Base-by-base conservation (phyloP, 2,113 vertebrate species). In the Phyllostomus discolor region DNA sequence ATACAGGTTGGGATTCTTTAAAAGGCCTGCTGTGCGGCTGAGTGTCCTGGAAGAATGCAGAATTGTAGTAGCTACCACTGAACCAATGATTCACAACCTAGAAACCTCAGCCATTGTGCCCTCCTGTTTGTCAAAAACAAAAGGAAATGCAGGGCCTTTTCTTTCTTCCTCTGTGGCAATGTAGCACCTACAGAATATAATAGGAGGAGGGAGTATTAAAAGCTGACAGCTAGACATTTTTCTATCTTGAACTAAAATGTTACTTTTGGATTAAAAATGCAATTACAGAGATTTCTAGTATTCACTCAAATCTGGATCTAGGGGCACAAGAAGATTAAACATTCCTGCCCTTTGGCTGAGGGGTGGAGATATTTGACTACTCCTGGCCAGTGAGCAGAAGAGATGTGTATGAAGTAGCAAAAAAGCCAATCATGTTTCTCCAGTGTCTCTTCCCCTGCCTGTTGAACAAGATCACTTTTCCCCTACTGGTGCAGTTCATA, bases 1-100 rank as follows among this genome's bases (percentile, higher is more conserved):
- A 73, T 97, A 94, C 78, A 28, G 17, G 83, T 89, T 95, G 97
- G 82, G 95, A 97, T 96, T 96, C 59, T 96, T 84, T 48, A 64
- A 94, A 97, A 97, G 96, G 91, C 86, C 43, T 41, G 86, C 90
- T 95, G 95, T 91, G 85, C 95, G 93, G 87, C 35, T 89, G 52
- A 95, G 93, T 20, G 88, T 95, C 86, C 19, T 94, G 87, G 50
- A 90, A 95, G 81, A 92, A 88, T 69, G 67, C 84, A 90, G 80
- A 85, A 96, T 66, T 12, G 85, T 95, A 82, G 96, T 69, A 54
- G 11, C 72, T 97, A 46, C 0, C 10, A 43, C 46, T 35, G n/a
- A 97, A 73, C 76, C 72, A 76, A 95, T 46, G 92, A 97, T 96
- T 0, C 84, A 75, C 94, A 95, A 94, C 92, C 95, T 93, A 75